Evolutionary conservation across 1,140 invertebrate genomes (phyloP), one percentile per base, ranked within the genome.

Genomic region (Dendroctonus valens): DNA sequence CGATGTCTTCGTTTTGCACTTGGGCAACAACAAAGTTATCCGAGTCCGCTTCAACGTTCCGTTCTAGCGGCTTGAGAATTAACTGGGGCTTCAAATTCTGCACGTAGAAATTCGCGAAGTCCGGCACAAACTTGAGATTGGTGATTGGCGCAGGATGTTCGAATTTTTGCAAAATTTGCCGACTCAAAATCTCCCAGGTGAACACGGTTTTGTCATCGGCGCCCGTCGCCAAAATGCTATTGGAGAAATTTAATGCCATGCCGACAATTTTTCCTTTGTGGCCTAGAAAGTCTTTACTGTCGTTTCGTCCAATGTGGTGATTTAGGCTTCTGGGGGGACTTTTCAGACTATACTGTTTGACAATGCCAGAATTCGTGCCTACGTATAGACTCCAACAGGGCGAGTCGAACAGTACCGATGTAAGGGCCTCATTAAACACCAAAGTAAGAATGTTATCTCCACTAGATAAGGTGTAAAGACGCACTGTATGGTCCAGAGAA

Each of bases 401-500:
- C 0, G 80, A 70, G 81, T 93, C 89, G 70, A 90, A 83, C n/a
- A 83, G 78, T 14, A 94, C 83, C 0, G 88, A 81, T 15, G 85
- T 86, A 5, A 95, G 79, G 5, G 86, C 83, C 46, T 84, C 81
- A 69, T 89, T 85, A 79, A 92, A 93, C 0, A 93, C 81, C 12
- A 96, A 73, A 41, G 86, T 89, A 0, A 92, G 74, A 5, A 96
- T 75, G 63, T 91, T 76, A 41, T 79, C 77, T 41, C 91, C 92
- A 48, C 80, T 82, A 7, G 79, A 72, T 7, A 94, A 74, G 69
- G 91, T 87, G 78, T 92, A 95, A 5, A 96, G 83, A 79, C 90
- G 91, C 70, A 89, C 89, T 12, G 90, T 92, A 73, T 88, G 84
- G 76, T 97, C 94, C 51, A 86, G 75, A 0, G 93, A 95, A 5